Base-by-base conservation (phyloP, 2,888 invertebrate species). In the Thereva unica region DNA sequence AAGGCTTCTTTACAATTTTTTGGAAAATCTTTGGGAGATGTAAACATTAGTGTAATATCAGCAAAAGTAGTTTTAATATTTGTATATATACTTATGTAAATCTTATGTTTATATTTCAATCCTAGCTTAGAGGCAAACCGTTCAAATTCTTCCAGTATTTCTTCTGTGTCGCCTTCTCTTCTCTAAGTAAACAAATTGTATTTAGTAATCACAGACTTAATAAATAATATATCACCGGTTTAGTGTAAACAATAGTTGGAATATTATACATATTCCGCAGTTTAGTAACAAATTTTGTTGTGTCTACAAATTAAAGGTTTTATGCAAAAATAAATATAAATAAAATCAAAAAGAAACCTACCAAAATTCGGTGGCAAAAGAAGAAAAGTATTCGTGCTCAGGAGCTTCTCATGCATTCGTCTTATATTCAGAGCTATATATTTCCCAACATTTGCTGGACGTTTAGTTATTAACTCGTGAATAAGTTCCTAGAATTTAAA, bases 11-110 rank as follows among this genome's bases (percentile, higher is more conserved):
- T 38, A 9, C 70, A 67, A 42, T 67, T 68, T n/a, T 37, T 35
- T 23, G 73, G 72, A 34, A 67, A 69, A 66, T 71, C 73, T 73
- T 42, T 12, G 34, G 4, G 8, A n/a, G 34, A 55, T 40, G 1
- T 37, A 8, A 38, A 44, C 7, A 57, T 72, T 38, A n/a, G 6
- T 49, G 6, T 49, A 5, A 3, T 49, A 10, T 4, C 6, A 7
- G 4, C 47, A 47, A 10, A 47, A 23, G 12, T n/a, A 56, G 9
- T 54, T 5, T 59, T 6, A 49, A 35, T 44, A 8, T 12, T 37
- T 50, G 10, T 9, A 8, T 3, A 68, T 67, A 54, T 61, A 73
- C 73, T 72, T 38, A 73, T 47, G 49, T 67, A 66, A 6, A 73
- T 68, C 55, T 70, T 55, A 45, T 72, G 54, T 34, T 72, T 73